Conservation (phyloP, 2,888 invertebrate species). For the Rhagium mordax region DNA sequence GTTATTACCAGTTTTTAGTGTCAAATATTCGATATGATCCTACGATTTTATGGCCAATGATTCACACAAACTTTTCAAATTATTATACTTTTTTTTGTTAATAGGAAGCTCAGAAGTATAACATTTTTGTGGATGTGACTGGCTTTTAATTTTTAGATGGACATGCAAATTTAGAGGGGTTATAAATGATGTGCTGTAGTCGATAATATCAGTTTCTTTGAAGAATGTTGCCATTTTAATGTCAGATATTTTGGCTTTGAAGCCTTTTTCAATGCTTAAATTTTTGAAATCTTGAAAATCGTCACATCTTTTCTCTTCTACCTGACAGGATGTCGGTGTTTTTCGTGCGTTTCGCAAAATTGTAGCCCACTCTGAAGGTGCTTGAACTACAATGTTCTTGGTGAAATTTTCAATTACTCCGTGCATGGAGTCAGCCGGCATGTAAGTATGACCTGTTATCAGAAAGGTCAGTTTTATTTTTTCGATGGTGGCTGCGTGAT, state of each 20-base stretch:
- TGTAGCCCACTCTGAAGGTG: background rate
- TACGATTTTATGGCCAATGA: too few relatives aligned
- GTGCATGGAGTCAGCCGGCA: background rate
- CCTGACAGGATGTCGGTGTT: background rate
- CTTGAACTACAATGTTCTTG: background rate
- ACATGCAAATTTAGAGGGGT: too few relatives aligned
- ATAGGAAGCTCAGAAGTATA: too few relatives aligned
- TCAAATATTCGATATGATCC: too few relatives aligned
- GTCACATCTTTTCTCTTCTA: background rate
- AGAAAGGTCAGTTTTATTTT: background rate
- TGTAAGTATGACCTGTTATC: background rate
- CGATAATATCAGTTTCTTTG: too few relatives aligned
- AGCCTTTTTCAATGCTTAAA: too few relatives aligned
- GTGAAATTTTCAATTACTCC: background rate
- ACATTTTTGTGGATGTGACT: too few relatives aligned
- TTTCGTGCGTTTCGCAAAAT: background rate
- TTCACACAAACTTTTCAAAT: too few relatives aligned
- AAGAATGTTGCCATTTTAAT: background rate
- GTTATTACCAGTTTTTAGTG: too few relatives aligned
- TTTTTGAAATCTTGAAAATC: background rate
- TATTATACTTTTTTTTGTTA: too few relatives aligned
- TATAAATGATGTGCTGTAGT: too few relatives aligned
- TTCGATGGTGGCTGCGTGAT: background rate
- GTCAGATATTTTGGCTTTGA: background rate
- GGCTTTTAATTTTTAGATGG: too few relatives aligned